Percentiles rank a stretch among this genome's conserved stretches.
These are phyloP conservation scores for Myodes glareolus DNA, from an alignment of 2,113 vertebrate genomes.

Conservation along the genomic window DNA sequence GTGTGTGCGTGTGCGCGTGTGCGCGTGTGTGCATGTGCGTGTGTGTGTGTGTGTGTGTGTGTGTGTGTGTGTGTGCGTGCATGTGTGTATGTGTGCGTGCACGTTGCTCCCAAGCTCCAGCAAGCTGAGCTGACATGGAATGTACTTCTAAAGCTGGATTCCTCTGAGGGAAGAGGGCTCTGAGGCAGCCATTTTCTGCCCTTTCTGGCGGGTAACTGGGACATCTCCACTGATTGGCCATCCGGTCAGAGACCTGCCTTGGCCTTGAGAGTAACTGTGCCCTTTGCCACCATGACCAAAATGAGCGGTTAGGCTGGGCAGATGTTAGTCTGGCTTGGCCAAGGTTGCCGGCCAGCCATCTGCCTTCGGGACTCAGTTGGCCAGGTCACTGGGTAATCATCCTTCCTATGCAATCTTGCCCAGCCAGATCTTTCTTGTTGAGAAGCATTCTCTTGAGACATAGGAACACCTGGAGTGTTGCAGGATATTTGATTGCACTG, in stretches of 20 bases:
- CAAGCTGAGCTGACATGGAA: not conserved
- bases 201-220: not conserved
- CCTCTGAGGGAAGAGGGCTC: not conserved
- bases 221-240: not conserved
- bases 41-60: not conserved
- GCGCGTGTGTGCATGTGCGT: accelerated
- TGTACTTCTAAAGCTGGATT: not conserved
- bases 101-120: not conserved
- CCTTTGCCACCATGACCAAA: slow-evolving; percentile 63
- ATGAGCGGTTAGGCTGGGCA: not conserved
- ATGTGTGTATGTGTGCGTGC: accelerated
- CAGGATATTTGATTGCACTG: not conserved
- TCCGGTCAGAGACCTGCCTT: slow-evolving; percentile 3
- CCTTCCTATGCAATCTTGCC: not conserved
- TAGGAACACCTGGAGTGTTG: not conserved
- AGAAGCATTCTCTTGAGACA: not conserved
- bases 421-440: not conserved
- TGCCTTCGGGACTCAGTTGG: slow-evolving; percentile 19
- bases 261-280: slow-evolving; percentile 15
- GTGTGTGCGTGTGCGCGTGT: accelerated
- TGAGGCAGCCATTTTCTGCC: not conserved
- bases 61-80: accelerated
- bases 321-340: not conserved
- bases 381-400: not conserved
- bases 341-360: not conserved